Base-by-base conservation (phyloP, 1,140 invertebrate genomes). In the Adelges cooleyi region DNA sequence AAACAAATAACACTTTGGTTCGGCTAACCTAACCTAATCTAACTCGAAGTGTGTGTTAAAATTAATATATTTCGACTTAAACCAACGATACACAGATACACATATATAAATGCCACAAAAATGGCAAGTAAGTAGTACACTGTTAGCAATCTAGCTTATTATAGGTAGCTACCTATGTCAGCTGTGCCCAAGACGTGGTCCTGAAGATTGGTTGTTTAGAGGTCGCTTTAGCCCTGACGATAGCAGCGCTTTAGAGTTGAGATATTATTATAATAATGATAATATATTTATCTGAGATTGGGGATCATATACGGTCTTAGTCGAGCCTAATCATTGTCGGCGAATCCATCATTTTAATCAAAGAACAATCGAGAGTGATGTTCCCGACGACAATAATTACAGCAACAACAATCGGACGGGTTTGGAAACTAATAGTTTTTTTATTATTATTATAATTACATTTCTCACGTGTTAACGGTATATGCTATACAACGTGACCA, bases 291-390 rank as follows among this genome's bases (percentile, higher is more conserved):
- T 38, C 6, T 38, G 36, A 8, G 13, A 38, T 38, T 6, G 13
- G 6, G 5, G n/a, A 11, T 11, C 10, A 11, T n/a, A 15, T 44
- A 17, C n/a, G 10, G 40, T 44, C 4, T 17, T 59, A 38, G 44
- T 42, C 5, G 25, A 59, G 13, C 54, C 8, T 20, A 38, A 56
- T 44, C 53, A 44, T 56, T 44, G 40, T 46, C 40, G 40, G n/a
- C 9, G 42, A 46, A 59, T 59, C 40, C 54, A 59, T 59, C 54
- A 29, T 29, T 4, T 13, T 13, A 59, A 59, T 59, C 27, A 36
- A 56, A 56, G 6, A 56, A 56, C 38, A 56, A 56, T 56, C 38
- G 53, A 56, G 15, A 15, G n/a, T n/a, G 50, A 17, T 38, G n/a
- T 22, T 25, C 53, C 53, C 6, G 11, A 42, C 50, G 18, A 18